phyloP scores from a whole-genome alignment of 2,888 invertebrate genomes.

The Drepana falcataria region DNA sequence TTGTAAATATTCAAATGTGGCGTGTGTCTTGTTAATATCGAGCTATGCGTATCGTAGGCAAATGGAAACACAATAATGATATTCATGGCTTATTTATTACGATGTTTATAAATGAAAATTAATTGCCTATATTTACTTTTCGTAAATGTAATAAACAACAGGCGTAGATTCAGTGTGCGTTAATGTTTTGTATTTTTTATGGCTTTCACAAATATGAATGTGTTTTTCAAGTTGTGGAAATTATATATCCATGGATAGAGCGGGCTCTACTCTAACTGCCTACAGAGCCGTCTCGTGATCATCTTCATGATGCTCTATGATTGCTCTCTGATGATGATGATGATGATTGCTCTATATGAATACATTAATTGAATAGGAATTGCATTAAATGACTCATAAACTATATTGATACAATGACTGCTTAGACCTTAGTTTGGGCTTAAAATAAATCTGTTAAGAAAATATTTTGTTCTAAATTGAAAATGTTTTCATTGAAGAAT shows the following conservation, averaged over 20 bases:
- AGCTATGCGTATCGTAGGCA: slow-evolving; percentile 4
- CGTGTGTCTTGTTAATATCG: slow-evolving; percentile 27
- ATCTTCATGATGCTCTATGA: no score
- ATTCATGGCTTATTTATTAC: slow-evolving; percentile 2
- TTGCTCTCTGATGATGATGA: no score
- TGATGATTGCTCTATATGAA: no score
- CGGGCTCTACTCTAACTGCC: no score
- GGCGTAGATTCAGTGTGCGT: background rate
- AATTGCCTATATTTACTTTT: background rate
- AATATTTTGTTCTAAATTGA: background rate
- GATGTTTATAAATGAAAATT: background rate
- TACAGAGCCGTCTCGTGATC: no score
- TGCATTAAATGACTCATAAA: no score
- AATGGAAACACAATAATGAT: slow-evolving; percentile 5
- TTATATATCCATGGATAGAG: no score
- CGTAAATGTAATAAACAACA: background rate
- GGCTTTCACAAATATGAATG: background rate
- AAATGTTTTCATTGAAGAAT: background rate
- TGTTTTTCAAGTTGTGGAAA: no score
- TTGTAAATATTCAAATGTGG: slow-evolving; percentile 45
- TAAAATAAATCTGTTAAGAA: no score
- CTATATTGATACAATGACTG: no score
- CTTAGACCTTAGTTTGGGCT: no score
- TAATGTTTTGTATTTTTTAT: background rate
- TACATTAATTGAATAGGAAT: no score